Percentiles rank a stretch among this genome's conserved stretches.
phyloP scores from a whole-genome alignment of 2,113 vertebrate genomes.

The Chascanopsetta lugubris region DNA sequence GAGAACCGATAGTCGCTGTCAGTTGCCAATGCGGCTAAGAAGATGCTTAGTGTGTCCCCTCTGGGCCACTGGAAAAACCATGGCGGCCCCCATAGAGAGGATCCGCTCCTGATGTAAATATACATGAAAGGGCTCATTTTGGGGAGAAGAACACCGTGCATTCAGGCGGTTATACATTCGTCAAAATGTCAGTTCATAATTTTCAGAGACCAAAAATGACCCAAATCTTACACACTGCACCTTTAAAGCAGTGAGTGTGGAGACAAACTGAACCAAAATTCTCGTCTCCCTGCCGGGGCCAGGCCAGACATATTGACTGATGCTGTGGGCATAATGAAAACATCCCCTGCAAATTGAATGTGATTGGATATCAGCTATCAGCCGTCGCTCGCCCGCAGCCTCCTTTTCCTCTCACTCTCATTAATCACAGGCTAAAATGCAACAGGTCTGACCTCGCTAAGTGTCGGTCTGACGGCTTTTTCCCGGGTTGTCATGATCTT shows the following conservation, averaged over 20 bases:
- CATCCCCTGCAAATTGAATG: conserved; percentile 57
- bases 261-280: conserved; percentile 10
- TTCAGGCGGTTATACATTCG: no score
- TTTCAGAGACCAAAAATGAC: no score
- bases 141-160: no score
- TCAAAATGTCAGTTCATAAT: no score
- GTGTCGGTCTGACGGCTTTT: conserved; percentile 1
- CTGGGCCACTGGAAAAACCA: no score
- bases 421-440: conserved; percentile 42
- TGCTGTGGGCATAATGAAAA: conserved; percentile 64
- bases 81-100: no score
- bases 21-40: no score
- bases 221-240: no score
- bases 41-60: no score
- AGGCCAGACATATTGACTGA: conserved; percentile 59
- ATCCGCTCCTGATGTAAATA: no score
- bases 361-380: conserved; percentile 67
- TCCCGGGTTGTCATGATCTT: conserved; percentile 9
- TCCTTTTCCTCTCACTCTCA: conserved; percentile 13
- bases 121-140: no score
- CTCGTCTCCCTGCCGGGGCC: conserved; percentile 19
- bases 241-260: neutral
- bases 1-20: no score
- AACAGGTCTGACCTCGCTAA: conserved; percentile 39
- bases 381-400: conserved; percentile 25